Evolutionary conservation across 2,888 invertebrate genomes (phyloP), one percentile per base, ranked within the genome.

Genomic region (Xylota sylvarum): DNA sequence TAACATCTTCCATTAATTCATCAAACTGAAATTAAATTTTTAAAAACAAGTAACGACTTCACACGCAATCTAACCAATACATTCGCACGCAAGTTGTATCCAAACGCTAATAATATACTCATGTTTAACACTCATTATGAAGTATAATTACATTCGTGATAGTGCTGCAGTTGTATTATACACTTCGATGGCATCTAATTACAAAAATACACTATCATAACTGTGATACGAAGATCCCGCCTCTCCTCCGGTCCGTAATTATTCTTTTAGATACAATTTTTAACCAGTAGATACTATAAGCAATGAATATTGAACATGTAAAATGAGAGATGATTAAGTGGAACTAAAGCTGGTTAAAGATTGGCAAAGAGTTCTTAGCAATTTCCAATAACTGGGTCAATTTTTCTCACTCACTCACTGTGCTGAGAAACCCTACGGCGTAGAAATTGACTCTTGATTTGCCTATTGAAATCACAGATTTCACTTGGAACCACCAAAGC

Each of bases 1-100:
- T 37, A 56, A 55, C 56, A 58, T 48, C 70, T 40, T 70, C n/a
- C n/a, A n/a, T n/a, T n/a, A n/a, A n/a, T n/a, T 55, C 40, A 43
- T 35, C 6, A 14, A 46, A 46, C 32, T 9, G 19, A 48, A 12
- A 35, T 65, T 19, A 19, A 32, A 23, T 35, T 35, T 19, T 4
- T 2, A 17, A 30, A 10, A 27, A 32, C 17, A 48, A 10, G 27
- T n/a, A 35, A 62, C 10, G 12, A 64, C 17, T 37, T n/a, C 65
- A 17, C 72, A 72, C 58, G 72, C 72, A 72, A 72, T 14, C 35
- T 9, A 56, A 32, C 12, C 17, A n/a, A 32, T 32, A 30, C 7
- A 14, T 14, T 30, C 17, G 6, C 14, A 30, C 23, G 9, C n/a
- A 37, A 27, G 7, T 14, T 27, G 12, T 52, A 23, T 12, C n/a